Evolutionary conservation across 2,888 invertebrate genomes (phyloP).

Genomic region (Volucella inanis): DNA sequence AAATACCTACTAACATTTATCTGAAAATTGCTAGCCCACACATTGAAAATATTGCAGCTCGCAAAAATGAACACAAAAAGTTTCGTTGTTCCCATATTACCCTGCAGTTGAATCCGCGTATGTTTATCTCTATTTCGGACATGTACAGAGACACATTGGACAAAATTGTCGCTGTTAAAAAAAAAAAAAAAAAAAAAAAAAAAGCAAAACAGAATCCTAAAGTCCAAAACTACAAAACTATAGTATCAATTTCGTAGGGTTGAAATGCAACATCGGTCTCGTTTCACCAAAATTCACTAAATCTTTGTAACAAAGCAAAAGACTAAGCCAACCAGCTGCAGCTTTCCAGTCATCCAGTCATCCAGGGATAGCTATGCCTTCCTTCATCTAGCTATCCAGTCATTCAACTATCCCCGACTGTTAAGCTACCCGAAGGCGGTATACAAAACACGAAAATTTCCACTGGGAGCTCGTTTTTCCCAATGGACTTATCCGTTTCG

Average conservation of each 20-base stretch:
- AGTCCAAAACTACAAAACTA: too few species aligned
- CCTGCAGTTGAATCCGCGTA: not conserved
- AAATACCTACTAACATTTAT: conserved; percentile 28
- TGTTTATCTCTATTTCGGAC: conserved; percentile 22
- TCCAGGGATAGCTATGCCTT: too few species aligned
- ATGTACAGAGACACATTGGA: conserved; percentile 12
- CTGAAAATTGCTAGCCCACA: conserved; percentile 18
- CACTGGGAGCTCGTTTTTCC: conserved; percentile 32
- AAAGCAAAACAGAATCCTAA: not conserved
- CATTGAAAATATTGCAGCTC: conserved; percentile 6
- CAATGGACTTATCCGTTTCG: conserved; percentile 8
- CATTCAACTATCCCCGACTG: conserved; percentile 2
- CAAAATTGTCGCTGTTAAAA: not conserved
- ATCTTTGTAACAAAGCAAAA: conserved; percentile 25
- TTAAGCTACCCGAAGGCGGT: conserved; percentile 4
- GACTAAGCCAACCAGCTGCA: too few species aligned
- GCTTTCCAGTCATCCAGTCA: too few species aligned
- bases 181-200: conserved; percentile 11
- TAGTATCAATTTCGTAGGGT: conserved; percentile 26
- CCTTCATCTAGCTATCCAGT: not conserved
- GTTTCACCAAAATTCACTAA: conserved; percentile 11
- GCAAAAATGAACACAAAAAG: conserved; percentile 21
- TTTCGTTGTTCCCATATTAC: conserved; percentile 13
- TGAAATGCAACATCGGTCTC: conserved; percentile 25
- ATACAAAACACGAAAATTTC: conserved; percentile 20